phyloP scores from a whole-genome alignment of 2,888 invertebrate species.

The Teleogryllus oceanicus region DNA sequence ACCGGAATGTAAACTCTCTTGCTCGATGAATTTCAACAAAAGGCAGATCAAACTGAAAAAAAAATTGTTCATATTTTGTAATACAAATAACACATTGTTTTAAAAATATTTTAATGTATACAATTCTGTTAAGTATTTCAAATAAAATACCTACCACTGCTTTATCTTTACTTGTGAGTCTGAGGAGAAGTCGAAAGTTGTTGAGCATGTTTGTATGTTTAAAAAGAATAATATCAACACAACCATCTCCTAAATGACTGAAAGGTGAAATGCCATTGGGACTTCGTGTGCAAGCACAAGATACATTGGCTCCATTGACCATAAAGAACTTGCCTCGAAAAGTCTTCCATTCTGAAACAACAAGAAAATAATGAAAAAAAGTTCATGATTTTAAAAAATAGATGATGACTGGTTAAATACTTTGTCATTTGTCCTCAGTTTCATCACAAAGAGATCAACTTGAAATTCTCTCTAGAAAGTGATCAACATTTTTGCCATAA shows the following conservation, averaged over 20 bases:
- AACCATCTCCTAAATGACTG: conserved; percentile 77
- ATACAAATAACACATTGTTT: not conserved
- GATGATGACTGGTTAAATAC: too few relatives aligned
- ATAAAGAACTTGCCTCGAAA: conserved; percentile 71
- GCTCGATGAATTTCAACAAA: conserved; percentile 73
- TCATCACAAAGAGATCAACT: too few relatives aligned
- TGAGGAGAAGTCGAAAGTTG: conserved; percentile 64
- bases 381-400: too few relatives aligned
- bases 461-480: too few relatives aligned
- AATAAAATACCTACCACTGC: conserved; percentile 56
- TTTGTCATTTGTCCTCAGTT: too few relatives aligned
- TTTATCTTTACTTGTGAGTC: conserved; percentile 59
- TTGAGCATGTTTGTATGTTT: conserved; percentile 68
- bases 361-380: not conserved
- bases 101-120: not conserved
- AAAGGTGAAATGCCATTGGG: conserved; percentile 74
- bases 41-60: conserved; percentile 61
- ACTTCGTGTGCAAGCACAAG: conserved; percentile 69
- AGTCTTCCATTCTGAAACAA: conserved; percentile 53
- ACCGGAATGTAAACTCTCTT: conserved; percentile 65
- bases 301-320: conserved; percentile 72
- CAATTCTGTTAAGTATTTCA: too few relatives aligned
- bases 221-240: conserved; percentile 70
- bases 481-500: too few relatives aligned
- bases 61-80: not conserved